Percentiles rank a stretch among this genome's conserved stretches.
Evolutionary conservation across 2,113 vertebrate genomes (phyloP).

Genomic region (Sinosuthora webbiana): DNA sequence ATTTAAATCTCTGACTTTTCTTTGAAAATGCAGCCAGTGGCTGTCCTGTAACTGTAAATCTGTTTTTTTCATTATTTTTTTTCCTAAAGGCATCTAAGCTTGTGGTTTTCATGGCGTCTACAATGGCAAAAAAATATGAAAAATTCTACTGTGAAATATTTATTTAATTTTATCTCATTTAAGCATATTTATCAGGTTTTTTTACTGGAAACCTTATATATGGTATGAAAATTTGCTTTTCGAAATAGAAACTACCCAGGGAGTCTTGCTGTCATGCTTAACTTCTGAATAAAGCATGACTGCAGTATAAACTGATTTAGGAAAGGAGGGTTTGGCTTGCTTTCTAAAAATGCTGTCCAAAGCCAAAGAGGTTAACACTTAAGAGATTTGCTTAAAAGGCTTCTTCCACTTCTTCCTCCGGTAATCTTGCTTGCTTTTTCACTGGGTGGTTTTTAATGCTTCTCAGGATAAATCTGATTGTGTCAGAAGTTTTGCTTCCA

Average conservation of each 20-base stretch:
- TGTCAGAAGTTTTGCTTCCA: not conserved
- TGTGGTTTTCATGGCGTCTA: not conserved
- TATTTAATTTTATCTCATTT: not conserved
- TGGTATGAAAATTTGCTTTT: conserved; percentile 16
- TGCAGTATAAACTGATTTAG: conserved; percentile 30
- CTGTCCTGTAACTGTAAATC: not conserved
- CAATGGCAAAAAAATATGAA: not conserved
- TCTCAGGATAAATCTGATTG: not conserved
- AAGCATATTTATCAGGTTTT: not conserved
- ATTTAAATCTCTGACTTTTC: not conserved
- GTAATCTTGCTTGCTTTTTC: conserved; percentile 5
- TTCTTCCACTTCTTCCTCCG: not conserved
- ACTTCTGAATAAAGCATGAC: conserved; percentile 30
- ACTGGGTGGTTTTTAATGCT: not conserved
- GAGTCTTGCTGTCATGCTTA: conserved; percentile 11
- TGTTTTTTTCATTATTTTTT: not conserved
- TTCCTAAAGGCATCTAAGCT: not conserved
- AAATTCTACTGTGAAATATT: not conserved
- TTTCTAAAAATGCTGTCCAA: conserved; percentile 32
- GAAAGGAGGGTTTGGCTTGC: not conserved
- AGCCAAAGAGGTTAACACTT: conserved; percentile 31
- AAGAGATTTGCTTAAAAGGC: conserved; percentile 31
- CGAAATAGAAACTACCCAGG: not conserved
- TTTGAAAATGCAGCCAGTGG: not conserved
- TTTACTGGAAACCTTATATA: not conserved